Base-by-base conservation (phyloP, 2,113 vertebrate species). In the Arizona elegans region DNA sequence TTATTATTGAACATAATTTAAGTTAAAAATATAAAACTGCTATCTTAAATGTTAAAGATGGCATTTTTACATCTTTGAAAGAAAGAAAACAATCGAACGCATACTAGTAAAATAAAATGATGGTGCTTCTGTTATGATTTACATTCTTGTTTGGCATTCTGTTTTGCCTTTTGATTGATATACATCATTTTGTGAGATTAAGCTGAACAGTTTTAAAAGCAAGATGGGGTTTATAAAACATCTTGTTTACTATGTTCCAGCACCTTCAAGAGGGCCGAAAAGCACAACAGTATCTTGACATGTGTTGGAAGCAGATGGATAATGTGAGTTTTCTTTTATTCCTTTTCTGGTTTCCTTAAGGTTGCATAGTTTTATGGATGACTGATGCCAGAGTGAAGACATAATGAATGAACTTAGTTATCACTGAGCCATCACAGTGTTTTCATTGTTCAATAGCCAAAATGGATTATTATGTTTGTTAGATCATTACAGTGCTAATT, bases 301-400 rank as follows among this genome's bases (percentile, higher is more conserved):
- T 99, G 94, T 99, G 98, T 97, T 99, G 99, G 98, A 99, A 99
- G 96, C 99, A 99, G 98, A 99, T 99, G 99, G 99, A 99, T 97
- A 99, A 98, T 95, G 99, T 99, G 97, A 99, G 99, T 98, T 96
- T 86, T 0, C 75, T 54, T 38, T 53, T 52, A 7, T 33, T 10
- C 52, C 59, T 23, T 56, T 85, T 52, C 26, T 89, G 0, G 94
- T 92, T 90, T 93, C 43, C 15, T 93, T 92, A 33, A 26, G 95
- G 92, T 91, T 75, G 29, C 1, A 47, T 62, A 86, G 53, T 88
- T 91, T 56, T 94, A 3, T 93, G 91, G 88, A 62, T 19, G 94
- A 24, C 8, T 62, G 56, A 91, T 95, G 26, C 59, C 21, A 86
- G 93, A 17, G 21, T 65, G 21, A 90, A 93, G n/a, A 38, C 38